A percentile compares a stretch with the other conserved stretches of the same genome.
Evolutionary conservation across 2,113 vertebrate species (phyloP).

Genomic region (Crypturellus undulatus): DNA sequence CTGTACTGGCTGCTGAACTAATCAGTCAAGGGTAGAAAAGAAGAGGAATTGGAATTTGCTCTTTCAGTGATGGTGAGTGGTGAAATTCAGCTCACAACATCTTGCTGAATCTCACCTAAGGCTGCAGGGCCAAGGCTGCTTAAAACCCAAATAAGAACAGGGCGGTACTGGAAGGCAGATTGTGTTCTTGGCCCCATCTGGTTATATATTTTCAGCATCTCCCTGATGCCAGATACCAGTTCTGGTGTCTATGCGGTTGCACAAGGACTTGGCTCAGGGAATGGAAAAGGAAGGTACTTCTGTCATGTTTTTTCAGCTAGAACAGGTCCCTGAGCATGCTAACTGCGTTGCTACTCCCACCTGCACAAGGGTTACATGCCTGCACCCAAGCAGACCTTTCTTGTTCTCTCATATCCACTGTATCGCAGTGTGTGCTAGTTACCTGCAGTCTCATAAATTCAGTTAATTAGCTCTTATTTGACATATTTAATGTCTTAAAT

Average conservation of each 20-base stretch:
- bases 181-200: rapidly evolving
- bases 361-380: not conserved
- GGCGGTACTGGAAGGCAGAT: not conserved
- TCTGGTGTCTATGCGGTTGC: rapidly evolving
- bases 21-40: rapidly evolving
- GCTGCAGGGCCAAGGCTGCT: not conserved
- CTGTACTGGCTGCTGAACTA: not conserved
- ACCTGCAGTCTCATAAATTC: not conserved
- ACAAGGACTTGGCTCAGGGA: not conserved
- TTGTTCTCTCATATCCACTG: not conserved
- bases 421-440: not conserved
- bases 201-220: not conserved
- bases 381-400: not conserved
- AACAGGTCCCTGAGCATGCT: not conserved
- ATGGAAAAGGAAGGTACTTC: not conserved
- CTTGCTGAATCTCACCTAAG: not conserved
- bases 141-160: not conserved
- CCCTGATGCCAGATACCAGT: rapidly evolving
- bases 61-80: not conserved
- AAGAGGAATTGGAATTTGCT: not conserved
- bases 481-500: not conserved
- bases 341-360: not conserved
- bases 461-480: not conserved
- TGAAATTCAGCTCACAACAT: not conserved
- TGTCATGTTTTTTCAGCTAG: rapidly evolving